phyloP scores from a whole-genome alignment of 2,797 vertebrate species.

The Semaprochilodus insignis region DNA sequence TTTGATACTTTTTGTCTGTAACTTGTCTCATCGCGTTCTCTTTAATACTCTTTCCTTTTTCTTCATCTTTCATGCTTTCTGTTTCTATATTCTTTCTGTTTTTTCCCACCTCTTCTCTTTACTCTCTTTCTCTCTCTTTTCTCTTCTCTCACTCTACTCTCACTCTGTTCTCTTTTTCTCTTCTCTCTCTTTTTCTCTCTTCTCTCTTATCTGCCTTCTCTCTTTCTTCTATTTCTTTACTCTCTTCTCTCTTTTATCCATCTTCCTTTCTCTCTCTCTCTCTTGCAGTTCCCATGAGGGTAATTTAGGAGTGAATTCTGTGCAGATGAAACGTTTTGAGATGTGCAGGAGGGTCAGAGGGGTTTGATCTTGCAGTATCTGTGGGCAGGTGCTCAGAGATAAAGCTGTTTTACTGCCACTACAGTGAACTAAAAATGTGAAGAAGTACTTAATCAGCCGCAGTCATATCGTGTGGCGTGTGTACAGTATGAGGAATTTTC shows the following conservation, averaged over 20 bases:
- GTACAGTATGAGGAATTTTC: conserved; percentile 2
- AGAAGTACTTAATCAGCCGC: neutral
- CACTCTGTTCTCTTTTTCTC: neutral
- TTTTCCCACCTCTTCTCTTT: neutral
- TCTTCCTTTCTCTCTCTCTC: conserved; percentile 21
- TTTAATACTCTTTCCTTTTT: neutral
- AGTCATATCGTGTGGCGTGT: neutral
- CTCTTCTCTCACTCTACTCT: neutral
- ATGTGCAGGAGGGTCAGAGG: neutral
- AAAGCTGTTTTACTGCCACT: neutral
- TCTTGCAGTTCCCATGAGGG: conserved; percentile 45
- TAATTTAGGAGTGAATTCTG: conserved; percentile 47
- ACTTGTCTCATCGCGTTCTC: no score
- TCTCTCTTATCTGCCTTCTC: neutral
- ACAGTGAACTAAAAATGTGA: neutral
- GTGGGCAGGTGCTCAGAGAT: conserved; percentile 12
- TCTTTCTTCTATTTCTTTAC: neutral
- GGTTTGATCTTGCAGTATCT: conserved; percentile 5
- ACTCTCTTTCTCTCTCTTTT: conserved; percentile 6
- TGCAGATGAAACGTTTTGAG: conserved; percentile 8
- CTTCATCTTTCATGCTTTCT: neutral
- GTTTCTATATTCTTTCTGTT: conserved; percentile 1
- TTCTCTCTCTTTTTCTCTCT: neutral
- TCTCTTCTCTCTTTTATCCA: conserved; percentile 16
- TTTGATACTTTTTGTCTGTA: no score